phyloP scores from a whole-genome alignment of 2,113 vertebrate genomes.

The Erpornis zantholeuca region DNA sequence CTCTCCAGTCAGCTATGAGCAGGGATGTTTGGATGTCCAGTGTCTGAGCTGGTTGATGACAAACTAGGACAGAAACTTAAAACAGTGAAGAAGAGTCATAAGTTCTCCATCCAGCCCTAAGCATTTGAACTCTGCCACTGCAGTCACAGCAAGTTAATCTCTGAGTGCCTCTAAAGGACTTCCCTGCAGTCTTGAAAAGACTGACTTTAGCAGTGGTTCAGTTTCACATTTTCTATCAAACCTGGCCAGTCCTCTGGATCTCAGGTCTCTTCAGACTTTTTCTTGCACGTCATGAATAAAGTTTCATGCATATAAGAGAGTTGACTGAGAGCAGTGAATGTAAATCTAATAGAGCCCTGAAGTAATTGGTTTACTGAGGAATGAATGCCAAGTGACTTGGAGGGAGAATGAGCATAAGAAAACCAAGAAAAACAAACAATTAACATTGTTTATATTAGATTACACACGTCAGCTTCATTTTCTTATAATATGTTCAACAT shows the following conservation, averaged over 20 bases:
- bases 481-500: neutral
- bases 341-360: neutral
- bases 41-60: neutral
- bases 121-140: neutral
- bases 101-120: neutral
- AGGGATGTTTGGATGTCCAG: neutral
- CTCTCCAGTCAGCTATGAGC: neutral
- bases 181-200: neutral
- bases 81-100: neutral
- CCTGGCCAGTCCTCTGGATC: neutral
- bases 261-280: neutral
- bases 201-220: neutral
- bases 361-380: neutral
- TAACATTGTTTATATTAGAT: conserved; percentile 1
- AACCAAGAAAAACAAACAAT: conserved; percentile 21
- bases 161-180: neutral
- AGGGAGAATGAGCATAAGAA: neutral
- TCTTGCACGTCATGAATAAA: neutral
- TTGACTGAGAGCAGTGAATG: neutral
- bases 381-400: neutral
- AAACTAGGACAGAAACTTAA: neutral
- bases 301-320: neutral
- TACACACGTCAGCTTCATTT: neutral
- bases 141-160: neutral
- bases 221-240: neutral